Base-by-base conservation (phyloP, 2,113 vertebrate species). In the Micromys minutus region DNA sequence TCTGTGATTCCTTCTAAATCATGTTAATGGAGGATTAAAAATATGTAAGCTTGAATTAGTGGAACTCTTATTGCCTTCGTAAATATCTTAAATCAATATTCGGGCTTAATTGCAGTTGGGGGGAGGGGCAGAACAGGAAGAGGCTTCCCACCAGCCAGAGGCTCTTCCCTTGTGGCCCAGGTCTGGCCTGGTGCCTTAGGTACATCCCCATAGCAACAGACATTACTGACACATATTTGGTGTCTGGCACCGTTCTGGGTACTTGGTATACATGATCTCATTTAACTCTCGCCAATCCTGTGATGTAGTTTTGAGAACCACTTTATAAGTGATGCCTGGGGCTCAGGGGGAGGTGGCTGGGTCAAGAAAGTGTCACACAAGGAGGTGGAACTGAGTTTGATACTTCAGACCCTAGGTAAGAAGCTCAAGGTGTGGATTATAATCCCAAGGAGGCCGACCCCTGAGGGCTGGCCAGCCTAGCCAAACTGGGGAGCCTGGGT, bases 11-110 rank as follows among this genome's bases (percentile, higher is more conserved):
- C 12, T n/a, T 87, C 89, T 95, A 89, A 95, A 94, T 97, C 97
- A 95, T 74, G 36, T 74, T 95, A 90, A 94, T 6, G 2, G 96
- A 77, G 59, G 95, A 95, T 97, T 96, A 96, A 96, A 96, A 93
- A 96, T 87, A 92, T 83, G 97, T 94, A 89, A 83, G 88, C 80
- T 89, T 94, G 50, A 74, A 50, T 88, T 77, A 74, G 61, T 86
- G 67, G 95, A 42, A 63, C 47, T 72, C 90, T 52, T 34, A 16
- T 85, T n/a, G 50, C 93, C 93, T 92, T 94, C 87, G 92, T 77
- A 94, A 97, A 87, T 75, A 86, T 34, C 93, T 92, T 94, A 61
- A 94, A 96, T 94, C 94, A 92, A 61, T 84, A 95, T 91, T 94
- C 95, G 24, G 87, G 63, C 63, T 89, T 89, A 74, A 90, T 55